These are phyloP conservation scores for Epinotia bilunana DNA, from an alignment of 2,888 invertebrate genomes.

Conservation along the genomic window DNA sequence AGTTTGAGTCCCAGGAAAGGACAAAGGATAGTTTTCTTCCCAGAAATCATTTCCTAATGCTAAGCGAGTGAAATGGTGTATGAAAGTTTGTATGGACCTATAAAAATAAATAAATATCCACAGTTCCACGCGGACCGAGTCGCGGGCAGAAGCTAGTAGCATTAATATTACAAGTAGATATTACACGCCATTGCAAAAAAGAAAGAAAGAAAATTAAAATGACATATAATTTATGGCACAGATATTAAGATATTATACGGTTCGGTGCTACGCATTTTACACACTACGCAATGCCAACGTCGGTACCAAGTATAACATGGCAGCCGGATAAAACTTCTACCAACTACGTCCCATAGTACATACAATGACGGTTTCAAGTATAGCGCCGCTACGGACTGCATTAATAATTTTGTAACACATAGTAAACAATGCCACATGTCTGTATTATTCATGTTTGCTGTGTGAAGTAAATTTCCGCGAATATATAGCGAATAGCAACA, in stretches of 20 bases:
- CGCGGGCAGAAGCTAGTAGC: too few relatives aligned
- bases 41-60: too few relatives aligned
- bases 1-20: too few relatives aligned
- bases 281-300: conserved; percentile 12
- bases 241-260: too few relatives aligned
- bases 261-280: conserved; percentile 20
- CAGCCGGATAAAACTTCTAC: background rate
- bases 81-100: too few relatives aligned
- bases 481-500: background rate
- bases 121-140: too few relatives aligned
- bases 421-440: conserved; percentile 21
- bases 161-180: too few relatives aligned
- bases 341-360: background rate
- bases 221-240: background rate
- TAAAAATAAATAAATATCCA: too few relatives aligned
- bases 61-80: too few relatives aligned
- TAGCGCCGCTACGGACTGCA: background rate
- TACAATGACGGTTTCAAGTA: background rate
- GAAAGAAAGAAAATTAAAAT: background rate
- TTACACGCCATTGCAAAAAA: background rate
- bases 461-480: background rate
- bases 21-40: too few relatives aligned
- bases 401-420: conserved; percentile 8
- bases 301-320: background rate
- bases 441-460: conserved; percentile 1